These are phyloP conservation scores for Lepisosteus oculatus DNA, from an alignment of 2,113 vertebrate species.

Conservation along the genomic window DNA sequence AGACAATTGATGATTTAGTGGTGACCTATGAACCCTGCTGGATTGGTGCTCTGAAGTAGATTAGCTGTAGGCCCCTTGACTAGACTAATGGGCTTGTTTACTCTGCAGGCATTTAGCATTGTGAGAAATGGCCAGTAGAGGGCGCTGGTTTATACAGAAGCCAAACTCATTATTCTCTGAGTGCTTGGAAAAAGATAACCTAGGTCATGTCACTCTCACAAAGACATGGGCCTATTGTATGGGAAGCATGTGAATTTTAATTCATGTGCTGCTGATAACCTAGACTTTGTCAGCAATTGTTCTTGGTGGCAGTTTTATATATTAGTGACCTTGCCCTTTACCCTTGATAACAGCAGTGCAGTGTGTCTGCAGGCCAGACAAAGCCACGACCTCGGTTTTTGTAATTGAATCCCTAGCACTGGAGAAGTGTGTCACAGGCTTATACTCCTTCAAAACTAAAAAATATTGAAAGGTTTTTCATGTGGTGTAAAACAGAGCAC, in stretches of 20 bases:
- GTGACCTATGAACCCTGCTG: no score
- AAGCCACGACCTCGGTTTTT: background rate
- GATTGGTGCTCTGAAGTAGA: no score
- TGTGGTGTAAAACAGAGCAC: no score
- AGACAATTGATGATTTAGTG: no score
- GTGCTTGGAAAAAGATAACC: background rate
- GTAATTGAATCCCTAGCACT: background rate
- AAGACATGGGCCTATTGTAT: background rate
- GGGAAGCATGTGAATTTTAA: no score
- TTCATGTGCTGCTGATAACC: no score
- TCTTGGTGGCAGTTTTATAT: background rate
- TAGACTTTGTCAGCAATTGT: background rate
- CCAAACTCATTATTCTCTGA: background rate
- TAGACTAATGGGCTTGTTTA: no score
- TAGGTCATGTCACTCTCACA: background rate
- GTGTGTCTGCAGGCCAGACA: background rate
- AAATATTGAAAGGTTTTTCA: no score
- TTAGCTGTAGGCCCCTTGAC: no score
- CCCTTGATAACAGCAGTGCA: background rate
- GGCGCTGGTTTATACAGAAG: background rate
- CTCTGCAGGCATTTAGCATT: no score
- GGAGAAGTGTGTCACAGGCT: background rate
- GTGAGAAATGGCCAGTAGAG: background rate
- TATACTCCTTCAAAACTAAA: no score
- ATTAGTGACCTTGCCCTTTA: background rate